phyloP scores from a whole-genome alignment of 35 echinoderm and acorn worm species.

The Hemicentrotus pulcherrimus region DNA sequence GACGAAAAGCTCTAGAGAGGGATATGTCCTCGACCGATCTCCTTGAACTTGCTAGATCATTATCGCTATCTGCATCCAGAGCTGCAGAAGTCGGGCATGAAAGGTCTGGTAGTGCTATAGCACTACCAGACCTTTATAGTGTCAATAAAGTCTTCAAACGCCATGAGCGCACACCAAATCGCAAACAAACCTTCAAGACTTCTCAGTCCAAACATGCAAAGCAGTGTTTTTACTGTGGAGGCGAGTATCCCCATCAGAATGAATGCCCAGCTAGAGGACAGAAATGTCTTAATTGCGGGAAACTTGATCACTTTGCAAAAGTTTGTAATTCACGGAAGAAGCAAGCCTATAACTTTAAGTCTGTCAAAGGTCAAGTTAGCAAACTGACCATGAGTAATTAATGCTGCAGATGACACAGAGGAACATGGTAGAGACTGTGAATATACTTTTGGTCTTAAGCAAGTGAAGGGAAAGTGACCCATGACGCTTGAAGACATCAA shows the following conservation, averaged over 20 bases:
- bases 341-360: no score
- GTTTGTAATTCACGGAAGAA: no score
- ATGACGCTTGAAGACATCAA: no score
- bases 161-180: neutral
- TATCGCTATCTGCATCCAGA: constrained; percentile 47
- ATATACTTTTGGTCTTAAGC: neutral
- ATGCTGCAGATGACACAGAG: neutral
- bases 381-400: no score
- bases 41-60: constrained; percentile 16
- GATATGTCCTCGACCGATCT: constrained; percentile 25
- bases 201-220: neutral
- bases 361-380: neutral
- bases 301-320: no score
- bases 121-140: no score
- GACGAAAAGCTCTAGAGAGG: constrained; percentile 42
- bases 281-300: neutral
- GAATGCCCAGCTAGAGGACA: neutral
- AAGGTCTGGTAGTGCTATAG: neutral
- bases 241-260: neutral
- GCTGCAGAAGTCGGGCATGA: constrained; percentile 48
- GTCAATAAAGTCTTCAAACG: neutral
- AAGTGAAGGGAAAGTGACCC: neutral
- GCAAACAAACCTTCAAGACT: no score
- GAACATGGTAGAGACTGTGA: neutral
- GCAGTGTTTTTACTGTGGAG: neutral